Base-by-base conservation (phyloP, 2,797 vertebrate genomes). In the Silurus aristotelis region DNA sequence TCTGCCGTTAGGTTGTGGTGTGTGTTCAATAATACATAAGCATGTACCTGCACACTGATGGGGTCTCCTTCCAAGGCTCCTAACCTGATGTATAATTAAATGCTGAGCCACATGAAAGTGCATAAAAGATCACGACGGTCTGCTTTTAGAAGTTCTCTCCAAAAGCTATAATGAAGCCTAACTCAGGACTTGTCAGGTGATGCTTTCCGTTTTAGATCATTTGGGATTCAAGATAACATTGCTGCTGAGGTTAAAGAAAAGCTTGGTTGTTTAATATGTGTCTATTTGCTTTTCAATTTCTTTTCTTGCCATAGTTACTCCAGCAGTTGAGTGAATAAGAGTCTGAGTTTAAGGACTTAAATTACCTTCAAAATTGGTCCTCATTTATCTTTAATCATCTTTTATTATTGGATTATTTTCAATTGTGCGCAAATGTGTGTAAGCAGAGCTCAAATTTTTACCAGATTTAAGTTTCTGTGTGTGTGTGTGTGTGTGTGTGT, bases 21-120 rank as follows among this genome's bases (percentile, higher is more conserved):
- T 76, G 91, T 89, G 82, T 90, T 95, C 90, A 95, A 95, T 95
- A 93, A 96, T 95, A 95, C 84, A 96, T 84, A 90, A 93, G 92
- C 94, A 95, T 95, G 94, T 95, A 95, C 95, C 94, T 95, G 93
- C 92, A 93, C 94, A 93, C 93, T 94, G 91, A 94, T 91, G 89
- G 90, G 91, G 89, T 92, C 89, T 92, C 90, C 92, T 93, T 94
- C 92, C 88, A 91, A 92, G 93, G 92, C 92, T 52, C 91, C 93
- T 76, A 70, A 93, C 92, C 93, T 94, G 92, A 95, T 95, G 93
- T 94, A 96, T 95, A 95, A 95, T 96, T 96, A 95, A 96, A 94
- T 93, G 92, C 93, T 92, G 93, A 94, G 93, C 92, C 93, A 94
- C 92, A 94, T 95, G 92, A 96, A 97, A 97, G 97, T 96, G 96